Percentiles rank a stretch among this genome's conserved stretches.
phyloP scores from a whole-genome alignment of 2,888 invertebrate genomes.

The Molorchus minor region DNA sequence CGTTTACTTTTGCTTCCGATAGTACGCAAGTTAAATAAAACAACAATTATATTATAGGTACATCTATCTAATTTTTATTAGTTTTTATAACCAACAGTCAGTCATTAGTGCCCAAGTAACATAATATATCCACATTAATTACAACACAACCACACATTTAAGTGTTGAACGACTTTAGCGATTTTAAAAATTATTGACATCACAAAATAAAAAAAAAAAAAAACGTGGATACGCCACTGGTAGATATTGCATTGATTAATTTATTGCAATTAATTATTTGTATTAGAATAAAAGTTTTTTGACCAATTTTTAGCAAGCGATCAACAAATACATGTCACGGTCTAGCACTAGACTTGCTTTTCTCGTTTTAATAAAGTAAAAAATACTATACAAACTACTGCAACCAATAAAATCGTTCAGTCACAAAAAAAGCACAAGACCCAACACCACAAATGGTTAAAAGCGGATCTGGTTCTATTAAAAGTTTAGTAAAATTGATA shows the following conservation, averaged over 20 bases:
- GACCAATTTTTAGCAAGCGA: not conserved
- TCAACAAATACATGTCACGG: not conserved
- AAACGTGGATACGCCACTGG: too few species aligned
- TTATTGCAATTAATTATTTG: too few species aligned
- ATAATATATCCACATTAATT: not conserved
- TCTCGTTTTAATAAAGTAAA: not conserved
- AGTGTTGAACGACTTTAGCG: not conserved
- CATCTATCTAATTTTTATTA: slow-evolving; percentile 19
- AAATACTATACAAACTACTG: not conserved
- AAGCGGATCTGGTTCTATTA: slow-evolving; percentile 51
- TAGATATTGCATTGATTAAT: too few species aligned
- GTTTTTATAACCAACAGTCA: slow-evolving; percentile 23
- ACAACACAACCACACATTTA: not conserved
- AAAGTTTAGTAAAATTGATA: too few species aligned
- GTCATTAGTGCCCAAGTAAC: slow-evolving; percentile 20
- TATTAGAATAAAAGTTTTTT: too few species aligned
- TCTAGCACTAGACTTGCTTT: not conserved
- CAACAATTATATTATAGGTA: slow-evolving; percentile 7
- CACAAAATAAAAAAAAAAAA: too few species aligned
- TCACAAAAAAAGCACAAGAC: slow-evolving; percentile 16
- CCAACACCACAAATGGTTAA: slow-evolving; percentile 27
- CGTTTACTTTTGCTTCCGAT: too few species aligned
- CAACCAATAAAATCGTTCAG: slow-evolving; percentile 14
- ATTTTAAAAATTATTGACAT: too few species aligned
- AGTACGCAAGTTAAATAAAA: slow-evolving; percentile 19